Base-by-base conservation (phyloP, 2,888 invertebrate species). In the Plebejus melissa region DNA sequence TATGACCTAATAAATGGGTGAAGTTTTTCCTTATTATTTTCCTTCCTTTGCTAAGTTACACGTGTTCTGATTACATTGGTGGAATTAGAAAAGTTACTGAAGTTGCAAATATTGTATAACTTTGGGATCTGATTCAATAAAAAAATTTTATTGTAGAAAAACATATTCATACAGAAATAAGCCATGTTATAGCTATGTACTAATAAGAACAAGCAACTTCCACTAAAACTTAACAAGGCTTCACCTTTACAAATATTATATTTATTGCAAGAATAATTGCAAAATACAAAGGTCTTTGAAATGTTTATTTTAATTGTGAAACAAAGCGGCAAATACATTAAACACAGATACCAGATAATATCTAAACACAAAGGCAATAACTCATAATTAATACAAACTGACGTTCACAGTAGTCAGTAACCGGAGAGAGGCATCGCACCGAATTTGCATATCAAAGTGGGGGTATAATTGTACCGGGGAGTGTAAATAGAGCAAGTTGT, bases 391-490 rank as follows among this genome's bases (percentile, higher is more conserved):
- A 82, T 78, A 80, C 85, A 86, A 86, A 84, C 85, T 87, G 85
- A 88, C 85, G 85, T 87, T 86, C 85, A 85, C 86, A 87, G 85
- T 65, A 41, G 72, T 72, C 50, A 3, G 50, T 41, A 54, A 72
- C 72, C 85, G 85, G 85, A 87, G 84, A 85, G 87, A 86, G 89
- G 87, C 88, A 87, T 88, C 88, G 65, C 89, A 89, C 87, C 88
- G 86, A 87, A 93, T 93, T 93, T 92, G 90, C 91, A 93, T 93
- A 90, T 90, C 92, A 92, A 92, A 93, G 91, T 88, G 88, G 87
- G 87, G 82, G 88, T 87, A 90, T 91, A 93, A 91, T 92, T 93
- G 90, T 90, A 89, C 87, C 86, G 84, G 82, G 86, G 86, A 88
- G 89, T 88, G 91, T 89, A 92, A 93, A 93, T 92, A 92, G 91